phyloP scores from a whole-genome alignment of 2,113 vertebrate genomes.

The Phylloscopus whistleri region DNA sequence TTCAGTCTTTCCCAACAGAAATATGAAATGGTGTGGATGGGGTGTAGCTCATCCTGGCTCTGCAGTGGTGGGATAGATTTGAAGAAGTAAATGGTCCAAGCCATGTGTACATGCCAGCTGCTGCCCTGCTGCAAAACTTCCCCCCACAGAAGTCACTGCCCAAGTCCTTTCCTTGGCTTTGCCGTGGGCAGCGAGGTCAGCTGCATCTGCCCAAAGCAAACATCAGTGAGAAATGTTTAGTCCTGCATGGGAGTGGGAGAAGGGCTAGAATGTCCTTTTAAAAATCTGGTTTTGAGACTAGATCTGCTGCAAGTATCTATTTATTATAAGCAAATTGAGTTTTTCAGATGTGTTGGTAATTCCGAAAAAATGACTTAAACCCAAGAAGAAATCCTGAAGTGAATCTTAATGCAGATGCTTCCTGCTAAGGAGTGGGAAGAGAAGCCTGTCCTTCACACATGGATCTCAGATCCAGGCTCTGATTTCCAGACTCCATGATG shows the following conservation, averaged over 20 bases:
- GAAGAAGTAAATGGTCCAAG: background rate
- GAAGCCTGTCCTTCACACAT: background rate
- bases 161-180: background rate
- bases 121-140: fast-evolving
- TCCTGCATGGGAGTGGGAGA: background rate
- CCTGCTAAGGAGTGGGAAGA: background rate
- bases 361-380: background rate
- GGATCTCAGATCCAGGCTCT: background rate
- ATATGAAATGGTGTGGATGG: background rate
- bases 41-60: background rate
- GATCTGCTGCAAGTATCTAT: background rate
- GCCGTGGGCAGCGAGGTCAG: background rate
- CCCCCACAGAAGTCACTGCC: background rate
- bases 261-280: background rate
- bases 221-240: background rate
- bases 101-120: fast-evolving
- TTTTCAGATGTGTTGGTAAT: background rate
- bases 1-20: fast-evolving
- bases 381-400: background rate
- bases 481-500: background rate
- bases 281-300: background rate
- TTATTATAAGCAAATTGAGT: background rate
- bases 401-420: background rate
- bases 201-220: background rate
- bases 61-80: background rate